Conservation (phyloP, 2,797 vertebrate species). For the Anniella stebbinsi region DNA sequence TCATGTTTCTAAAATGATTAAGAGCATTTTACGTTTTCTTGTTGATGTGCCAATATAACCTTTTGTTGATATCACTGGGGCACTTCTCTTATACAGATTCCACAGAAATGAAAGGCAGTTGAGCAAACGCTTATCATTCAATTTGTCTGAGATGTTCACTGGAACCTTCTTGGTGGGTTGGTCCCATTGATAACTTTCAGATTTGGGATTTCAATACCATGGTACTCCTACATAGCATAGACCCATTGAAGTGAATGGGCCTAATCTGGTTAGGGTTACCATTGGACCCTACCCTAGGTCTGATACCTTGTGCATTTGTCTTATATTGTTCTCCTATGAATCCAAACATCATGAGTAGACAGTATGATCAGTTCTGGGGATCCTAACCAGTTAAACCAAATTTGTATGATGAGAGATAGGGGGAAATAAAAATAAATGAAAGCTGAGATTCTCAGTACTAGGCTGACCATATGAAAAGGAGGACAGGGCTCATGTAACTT, state of each 20-base stretch:
- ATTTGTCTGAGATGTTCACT: not conserved
- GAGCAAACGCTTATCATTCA: not conserved
- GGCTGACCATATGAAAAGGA: no score
- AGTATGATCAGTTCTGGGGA: not conserved
- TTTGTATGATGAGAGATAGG: not conserved
- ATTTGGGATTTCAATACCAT: not conserved
- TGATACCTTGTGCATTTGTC: fast-evolving
- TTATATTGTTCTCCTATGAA: not conserved
- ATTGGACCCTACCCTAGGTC: not conserved
- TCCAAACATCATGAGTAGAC: not conserved
- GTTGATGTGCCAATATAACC: not conserved
- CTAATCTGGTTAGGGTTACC: no score
- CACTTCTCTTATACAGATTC: not conserved
- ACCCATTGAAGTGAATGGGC: not conserved
- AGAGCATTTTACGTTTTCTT: not conserved
- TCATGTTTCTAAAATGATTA: not conserved
- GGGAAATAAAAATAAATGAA: not conserved
- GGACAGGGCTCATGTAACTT: no score
- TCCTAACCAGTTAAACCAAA: not conserved
- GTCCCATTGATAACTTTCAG: not conserved
- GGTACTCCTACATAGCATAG: not conserved
- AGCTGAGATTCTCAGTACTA: not conserved
- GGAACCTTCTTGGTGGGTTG: not conserved
- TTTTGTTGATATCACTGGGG: no score
- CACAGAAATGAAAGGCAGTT: not conserved